Percentiles rank a stretch among this genome's conserved stretches.
Conservation (phyloP, 2,888 invertebrate species). For the Achlya flavicornis region DNA sequence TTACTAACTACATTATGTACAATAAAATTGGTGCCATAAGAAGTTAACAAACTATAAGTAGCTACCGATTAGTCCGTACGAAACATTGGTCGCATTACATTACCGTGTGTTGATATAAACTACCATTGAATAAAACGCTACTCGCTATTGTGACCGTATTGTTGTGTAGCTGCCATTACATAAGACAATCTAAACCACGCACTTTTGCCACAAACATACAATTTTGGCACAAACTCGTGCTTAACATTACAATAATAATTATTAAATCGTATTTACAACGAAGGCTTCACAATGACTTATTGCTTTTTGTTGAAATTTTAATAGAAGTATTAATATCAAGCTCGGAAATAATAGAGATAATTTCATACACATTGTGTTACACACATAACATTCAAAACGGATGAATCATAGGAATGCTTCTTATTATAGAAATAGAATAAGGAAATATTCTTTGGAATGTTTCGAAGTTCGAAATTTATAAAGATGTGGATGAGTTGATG, state of each 20-base stretch:
- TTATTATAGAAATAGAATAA: conserved; percentile 60
- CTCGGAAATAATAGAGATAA: conserved; percentile 36
- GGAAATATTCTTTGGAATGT: conserved; percentile 80
- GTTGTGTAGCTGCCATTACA: conserved; percentile 29
- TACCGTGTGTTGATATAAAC: neutral
- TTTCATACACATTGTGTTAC: conserved; percentile 52
- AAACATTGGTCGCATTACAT: conserved; percentile 17
- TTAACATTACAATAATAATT: conserved; percentile 50
- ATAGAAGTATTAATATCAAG: conserved; percentile 38
- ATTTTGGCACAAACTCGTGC: conserved; percentile 76
- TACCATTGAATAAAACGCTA: conserved; percentile 4
- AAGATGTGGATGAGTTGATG: conserved; percentile 36
- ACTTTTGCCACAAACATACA: conserved; percentile 48
- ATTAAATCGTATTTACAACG: conserved; percentile 62
- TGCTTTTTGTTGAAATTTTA: conserved; percentile 63
- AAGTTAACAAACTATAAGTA: conserved; percentile 34
- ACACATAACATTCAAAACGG: conserved; percentile 59
- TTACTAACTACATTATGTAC: conserved; percentile 74
- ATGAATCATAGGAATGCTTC: conserved; percentile 69
- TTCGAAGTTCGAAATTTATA: conserved; percentile 59
- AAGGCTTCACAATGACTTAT: conserved; percentile 72
- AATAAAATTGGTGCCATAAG: conserved; percentile 62
- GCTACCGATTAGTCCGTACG: conserved; percentile 25
- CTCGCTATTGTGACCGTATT: conserved; percentile 32
- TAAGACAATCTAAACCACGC: conserved; percentile 15